Conservation (phyloP, 2,888 invertebrate genomes). For the Scaeva pyrastri region DNA sequence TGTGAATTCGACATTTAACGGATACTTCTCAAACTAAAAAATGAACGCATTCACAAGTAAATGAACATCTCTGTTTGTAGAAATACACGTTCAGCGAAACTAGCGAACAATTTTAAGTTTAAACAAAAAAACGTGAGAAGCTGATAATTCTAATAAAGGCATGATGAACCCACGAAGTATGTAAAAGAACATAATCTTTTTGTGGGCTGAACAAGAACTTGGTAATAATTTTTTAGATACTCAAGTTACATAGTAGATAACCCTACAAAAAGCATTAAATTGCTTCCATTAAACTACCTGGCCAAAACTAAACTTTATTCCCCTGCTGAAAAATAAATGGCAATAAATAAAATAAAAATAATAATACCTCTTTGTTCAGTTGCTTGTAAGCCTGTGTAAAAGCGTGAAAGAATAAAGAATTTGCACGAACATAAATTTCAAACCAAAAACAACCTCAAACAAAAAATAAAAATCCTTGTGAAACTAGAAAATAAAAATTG, state of each 20-base stretch:
- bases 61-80: too few relatives aligned
- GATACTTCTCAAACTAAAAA: too few relatives aligned
- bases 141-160: too few relatives aligned
- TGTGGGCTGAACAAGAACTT: too few relatives aligned
- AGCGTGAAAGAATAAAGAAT: slow-evolving; percentile 37
- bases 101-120: too few relatives aligned
- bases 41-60: too few relatives aligned
- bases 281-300: slow-evolving; percentile 8
- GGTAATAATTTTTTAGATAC: neutral
- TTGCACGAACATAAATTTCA: slow-evolving; percentile 25
- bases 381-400: slow-evolving; percentile 44
- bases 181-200: too few relatives aligned
- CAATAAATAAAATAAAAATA: slow-evolving; percentile 41
- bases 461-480: slow-evolving; percentile 35
- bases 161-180: too few relatives aligned
- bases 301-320: slow-evolving; percentile 31
- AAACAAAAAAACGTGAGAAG: too few relatives aligned
- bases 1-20: too few relatives aligned
- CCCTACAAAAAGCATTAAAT: neutral
- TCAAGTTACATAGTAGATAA: neutral
- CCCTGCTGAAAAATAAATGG: neutral
- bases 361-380: slow-evolving; percentile 32
- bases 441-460: neutral
- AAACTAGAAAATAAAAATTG: slow-evolving; percentile 34
- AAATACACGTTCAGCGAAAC: too few relatives aligned